These are phyloP conservation scores for Amphipoea lucens DNA, from an alignment of 2,888 invertebrate species.

Conservation along the genomic window DNA sequence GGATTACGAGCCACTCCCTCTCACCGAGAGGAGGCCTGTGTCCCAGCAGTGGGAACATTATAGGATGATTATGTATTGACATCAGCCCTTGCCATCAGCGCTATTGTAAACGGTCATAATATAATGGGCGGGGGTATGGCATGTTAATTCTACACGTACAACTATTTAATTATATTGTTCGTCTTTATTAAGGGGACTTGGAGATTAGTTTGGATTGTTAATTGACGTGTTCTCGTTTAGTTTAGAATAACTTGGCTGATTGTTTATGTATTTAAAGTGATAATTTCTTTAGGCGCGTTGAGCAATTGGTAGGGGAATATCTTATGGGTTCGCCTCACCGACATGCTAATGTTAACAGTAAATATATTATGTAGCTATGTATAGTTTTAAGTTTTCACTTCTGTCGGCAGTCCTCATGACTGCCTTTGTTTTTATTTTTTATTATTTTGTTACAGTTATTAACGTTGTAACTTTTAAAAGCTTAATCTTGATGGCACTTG, in stretches of 20 bases:
- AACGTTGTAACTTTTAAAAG: neutral
- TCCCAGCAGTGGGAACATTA: no score
- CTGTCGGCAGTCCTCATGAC: no score
- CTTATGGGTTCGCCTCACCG: neutral
- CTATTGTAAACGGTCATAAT: constrained; percentile 6
- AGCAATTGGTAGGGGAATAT: neutral
- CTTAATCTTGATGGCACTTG: neutral
- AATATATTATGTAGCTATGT: no score
- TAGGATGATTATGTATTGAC: neutral
- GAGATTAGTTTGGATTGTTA: constrained; percentile 35
- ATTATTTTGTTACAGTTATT: neutral
- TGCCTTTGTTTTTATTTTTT: no score
- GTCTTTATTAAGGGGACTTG: constrained; percentile 34
- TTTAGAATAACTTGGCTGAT: neutral
- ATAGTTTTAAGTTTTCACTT: no score
- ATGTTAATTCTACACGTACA: constrained; percentile 42
- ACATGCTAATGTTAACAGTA: neutral
- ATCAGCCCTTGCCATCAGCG: neutral
- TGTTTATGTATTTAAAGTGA: neutral
- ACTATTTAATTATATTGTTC: constrained; percentile 49
- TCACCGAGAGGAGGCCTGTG: neutral
- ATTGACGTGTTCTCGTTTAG: constrained; percentile 12
- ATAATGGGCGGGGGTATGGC: neutral
- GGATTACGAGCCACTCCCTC: neutral
- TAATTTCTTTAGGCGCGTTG: neutral